A percentile compares a stretch with the other conserved stretches of the same genome.
Evolutionary conservation across 2,797 vertebrate genomes (phyloP).

Genomic region (Mus spretus): DNA sequence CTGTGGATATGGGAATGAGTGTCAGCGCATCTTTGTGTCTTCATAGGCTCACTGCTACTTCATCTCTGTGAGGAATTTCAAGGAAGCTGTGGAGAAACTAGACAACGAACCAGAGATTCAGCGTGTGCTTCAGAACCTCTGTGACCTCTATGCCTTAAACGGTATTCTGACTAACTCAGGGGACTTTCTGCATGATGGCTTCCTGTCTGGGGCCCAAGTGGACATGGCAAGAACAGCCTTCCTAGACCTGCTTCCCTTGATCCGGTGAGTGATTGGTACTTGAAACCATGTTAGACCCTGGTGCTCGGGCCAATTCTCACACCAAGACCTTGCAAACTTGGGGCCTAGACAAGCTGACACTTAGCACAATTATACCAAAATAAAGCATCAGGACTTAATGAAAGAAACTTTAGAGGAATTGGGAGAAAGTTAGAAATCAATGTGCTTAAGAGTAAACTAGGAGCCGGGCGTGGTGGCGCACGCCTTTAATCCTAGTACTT

Average conservation of each 20-base stretch:
- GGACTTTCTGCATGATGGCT: slow-evolving; percentile 88
- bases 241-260: slow-evolving; percentile 86
- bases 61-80: slow-evolving; percentile 87
- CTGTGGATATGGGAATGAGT: neutral
- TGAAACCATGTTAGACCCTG: neutral
- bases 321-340: neutral
- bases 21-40: slow-evolving; percentile 47
- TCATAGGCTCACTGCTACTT: slow-evolving; percentile 90
- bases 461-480: too few species aligned
- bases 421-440: slow-evolving; percentile 25
- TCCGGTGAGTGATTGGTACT: slow-evolving; percentile 88
- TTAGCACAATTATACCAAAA: neutral
- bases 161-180: slow-evolving; percentile 87
- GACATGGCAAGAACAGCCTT: slow-evolving; percentile 87
- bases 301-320: neutral
- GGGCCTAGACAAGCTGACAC: neutral
- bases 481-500: too few species aligned
- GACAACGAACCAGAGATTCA: slow-evolving; percentile 84
- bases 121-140: slow-evolving; percentile 88
- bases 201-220: slow-evolving; percentile 87
- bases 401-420: neutral
- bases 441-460: slow-evolving; percentile 47
- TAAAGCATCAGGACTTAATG: neutral
- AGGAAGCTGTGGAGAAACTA: slow-evolving; percentile 84
- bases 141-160: slow-evolving; percentile 89